Evolutionary conservation across 2,888 invertebrate genomes (phyloP), one percentile per base, ranked within the genome.

Genomic region (Epistrophe eligans): DNA sequence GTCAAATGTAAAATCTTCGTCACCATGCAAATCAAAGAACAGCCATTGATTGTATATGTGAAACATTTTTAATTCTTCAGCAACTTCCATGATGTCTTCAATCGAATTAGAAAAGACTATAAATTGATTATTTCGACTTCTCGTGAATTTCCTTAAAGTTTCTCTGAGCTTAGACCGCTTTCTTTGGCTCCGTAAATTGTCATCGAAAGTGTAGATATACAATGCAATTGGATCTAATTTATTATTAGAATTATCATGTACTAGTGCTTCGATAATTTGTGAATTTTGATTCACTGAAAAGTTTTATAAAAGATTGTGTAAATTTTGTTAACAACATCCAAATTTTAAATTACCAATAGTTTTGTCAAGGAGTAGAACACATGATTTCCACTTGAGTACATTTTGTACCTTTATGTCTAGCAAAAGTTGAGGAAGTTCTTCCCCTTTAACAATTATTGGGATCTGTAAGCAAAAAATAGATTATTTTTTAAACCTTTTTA

Each of bases 21-120:
- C 90, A 77, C 94, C 95, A 79, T 96, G 95, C 0, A 96, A 94
- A 70, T 97, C 93, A 48, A 97, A 93, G 91, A 96, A 97, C n/a
- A 97, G 91, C 97, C 97, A 97, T 90, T 97, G 97, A 87, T 95
- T 96, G 89, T 93, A 94, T 0, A 96, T 95, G 90, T 95, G 94
- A 0, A 96, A 95, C 94, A 97, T 94, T 48, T 94, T 93, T 67
- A 96, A 92, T 0, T 94, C 93, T 58, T 96, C 95, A 0, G 96
- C 96, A 4, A 95, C 94, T 90, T 96, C 95, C 90, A 96, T 95
- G 88, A 97, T 94, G 0, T 94, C 94, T 15, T 95, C 94, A 70
- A 91, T 89, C 17, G 91, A 92, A 79, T 90, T 89, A 3, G 92
- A 91, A 24, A 92, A 88, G 0, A 93, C 90, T 7, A 93, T 83